These are phyloP conservation scores for Dryococelus australis DNA, from an alignment of 2,888 invertebrate genomes.

Conservation along the genomic window DNA sequence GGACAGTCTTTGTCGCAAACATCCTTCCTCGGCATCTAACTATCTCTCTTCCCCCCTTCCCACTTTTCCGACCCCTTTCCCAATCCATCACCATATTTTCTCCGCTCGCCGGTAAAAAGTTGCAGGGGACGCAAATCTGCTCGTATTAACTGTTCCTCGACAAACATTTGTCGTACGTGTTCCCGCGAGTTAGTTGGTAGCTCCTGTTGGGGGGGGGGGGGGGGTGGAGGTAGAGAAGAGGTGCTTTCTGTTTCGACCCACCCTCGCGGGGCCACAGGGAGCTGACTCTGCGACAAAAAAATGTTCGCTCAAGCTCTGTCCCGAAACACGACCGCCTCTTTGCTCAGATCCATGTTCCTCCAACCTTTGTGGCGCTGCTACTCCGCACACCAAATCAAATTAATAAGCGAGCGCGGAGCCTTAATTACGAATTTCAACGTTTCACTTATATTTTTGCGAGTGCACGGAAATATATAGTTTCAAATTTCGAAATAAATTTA, in stretches of 20 bases:
- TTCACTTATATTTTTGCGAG: no score
- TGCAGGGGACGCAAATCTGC: not conserved
- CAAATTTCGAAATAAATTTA: no score
- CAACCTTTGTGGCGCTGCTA: no score
- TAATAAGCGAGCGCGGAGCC: no score
- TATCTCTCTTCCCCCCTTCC: not conserved
- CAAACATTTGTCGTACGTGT: constrained; percentile 6
- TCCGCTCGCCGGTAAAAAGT: not conserved
- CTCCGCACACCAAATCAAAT: no score
- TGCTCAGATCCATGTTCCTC: no score
- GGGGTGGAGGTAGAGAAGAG: no score
- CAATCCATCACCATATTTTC: not conserved
- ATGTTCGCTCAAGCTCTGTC: no score
- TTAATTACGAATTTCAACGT: no score
- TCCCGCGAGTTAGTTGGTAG: not conserved
- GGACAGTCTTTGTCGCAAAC: not conserved
- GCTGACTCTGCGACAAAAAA: not conserved
- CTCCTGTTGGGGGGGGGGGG: not conserved
- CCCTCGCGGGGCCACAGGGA: not conserved
- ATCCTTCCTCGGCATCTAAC: not conserved
- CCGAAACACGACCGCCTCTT: no score
- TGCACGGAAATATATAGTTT: no score
- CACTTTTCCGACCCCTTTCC: not conserved
- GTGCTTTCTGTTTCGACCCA: not conserved
- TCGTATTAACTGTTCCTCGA: constrained; percentile 7